Percentiles rank a stretch among this genome's conserved stretches.
These are phyloP conservation scores for Dorcus hopei DNA, from an alignment of 2,888 invertebrate species.

Conservation along the genomic window DNA sequence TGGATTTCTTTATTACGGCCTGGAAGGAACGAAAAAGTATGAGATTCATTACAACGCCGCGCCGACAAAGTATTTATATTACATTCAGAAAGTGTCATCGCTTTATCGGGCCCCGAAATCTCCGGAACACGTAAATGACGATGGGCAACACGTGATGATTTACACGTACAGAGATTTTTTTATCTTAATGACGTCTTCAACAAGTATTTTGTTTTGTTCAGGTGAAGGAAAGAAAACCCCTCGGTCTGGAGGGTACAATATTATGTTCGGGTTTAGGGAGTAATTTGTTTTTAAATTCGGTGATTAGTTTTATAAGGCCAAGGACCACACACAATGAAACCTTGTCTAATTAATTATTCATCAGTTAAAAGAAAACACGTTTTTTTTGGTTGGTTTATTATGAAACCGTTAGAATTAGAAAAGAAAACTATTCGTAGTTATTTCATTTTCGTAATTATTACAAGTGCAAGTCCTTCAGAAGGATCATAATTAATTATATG, in stretches of 20 bases:
- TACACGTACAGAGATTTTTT: neutral
- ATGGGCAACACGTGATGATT: neutral
- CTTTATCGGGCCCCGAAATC: neutral
- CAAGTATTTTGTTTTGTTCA: neutral
- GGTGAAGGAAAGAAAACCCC: neutral
- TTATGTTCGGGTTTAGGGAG: neutral
- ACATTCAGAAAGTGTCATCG: neutral
- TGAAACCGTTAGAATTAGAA: no score
- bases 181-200: neutral
- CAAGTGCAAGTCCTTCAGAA: no score
- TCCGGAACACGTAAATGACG: neutral
- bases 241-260: neutral
- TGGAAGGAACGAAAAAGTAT: conserved; percentile 48
- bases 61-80: conserved; percentile 3
- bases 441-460: no score
- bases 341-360: no score
- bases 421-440: no score
- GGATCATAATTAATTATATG: no score
- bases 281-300: conserved; percentile 7
- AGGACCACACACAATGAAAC: conserved; percentile 7
- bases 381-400: no score
- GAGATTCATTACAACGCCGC: conserved; percentile 5
- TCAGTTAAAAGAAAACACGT: no score
- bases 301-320: conserved; percentile 2
- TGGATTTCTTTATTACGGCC: conserved; percentile 90